Conservation (phyloP, 1,140 invertebrate species). For the Hydropsyche tenuis region DNA sequence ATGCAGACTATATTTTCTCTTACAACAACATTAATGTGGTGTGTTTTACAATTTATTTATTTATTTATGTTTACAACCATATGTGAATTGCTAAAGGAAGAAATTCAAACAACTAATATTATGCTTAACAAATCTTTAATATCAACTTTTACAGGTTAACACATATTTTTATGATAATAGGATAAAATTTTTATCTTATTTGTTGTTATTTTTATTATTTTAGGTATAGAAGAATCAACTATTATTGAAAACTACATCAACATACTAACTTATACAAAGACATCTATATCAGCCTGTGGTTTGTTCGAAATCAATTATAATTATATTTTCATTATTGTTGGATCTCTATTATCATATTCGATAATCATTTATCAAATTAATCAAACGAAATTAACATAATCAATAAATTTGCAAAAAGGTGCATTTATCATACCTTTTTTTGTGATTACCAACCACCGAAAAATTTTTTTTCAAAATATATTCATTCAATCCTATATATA, state of each 20-base stretch:
- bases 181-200: not conserved
- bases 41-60: not conserved
- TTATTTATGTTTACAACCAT: not conserved
- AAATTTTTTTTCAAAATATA: no score
- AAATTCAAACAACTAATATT: not conserved
- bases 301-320: not conserved
- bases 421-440: no score
- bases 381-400: not conserved
- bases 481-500: no score
- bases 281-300: not conserved
- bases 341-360: not conserved
- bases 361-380: slow-evolving; percentile 3
- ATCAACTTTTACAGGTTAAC: not conserved
- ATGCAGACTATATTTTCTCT: not conserved
- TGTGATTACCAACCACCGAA: no score
- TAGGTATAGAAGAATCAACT: not conserved
- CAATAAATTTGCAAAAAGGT: not conserved
- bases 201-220: not conserved
- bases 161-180: not conserved
- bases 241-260: not conserved
- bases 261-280: not conserved
- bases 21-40: not conserved
- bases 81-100: not conserved
- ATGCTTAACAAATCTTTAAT: not conserved
- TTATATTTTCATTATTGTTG: not conserved